Evolutionary conservation across 2,113 vertebrate genomes (phyloP), one percentile per base, ranked within the genome.

Genomic region (Perccottus glenii): DNA sequence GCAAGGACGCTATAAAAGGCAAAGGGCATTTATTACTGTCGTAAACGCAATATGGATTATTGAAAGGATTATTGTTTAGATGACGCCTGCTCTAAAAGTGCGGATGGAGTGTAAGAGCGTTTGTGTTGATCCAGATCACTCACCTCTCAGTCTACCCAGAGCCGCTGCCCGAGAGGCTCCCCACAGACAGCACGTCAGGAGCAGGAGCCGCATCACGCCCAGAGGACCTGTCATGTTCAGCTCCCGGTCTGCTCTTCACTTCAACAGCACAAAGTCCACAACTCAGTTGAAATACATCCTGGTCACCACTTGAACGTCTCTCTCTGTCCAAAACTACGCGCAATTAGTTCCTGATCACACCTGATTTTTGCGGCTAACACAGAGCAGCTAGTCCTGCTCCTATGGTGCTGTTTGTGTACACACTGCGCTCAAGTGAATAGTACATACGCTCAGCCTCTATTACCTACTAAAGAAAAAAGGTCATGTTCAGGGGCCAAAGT

Each of bases 151-250:
- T 56, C 70, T 75, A 44, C 78, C 33, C 49, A 88, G 75, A 47
- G 76, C 84, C 40, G 87, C 88, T 38, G 88, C 78, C 60, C 67
- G 5, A 32, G 77, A 80, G 52, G 19, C 61, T 43, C 53, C 75
- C 9, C 40, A 61, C 52, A 89, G 58, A 42, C 49, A 79, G 7
- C 75, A 51, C 75, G 69, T 19, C 65, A 60, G 60, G 14, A 85
- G 36, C 27, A 85, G 50, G 40, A 61, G 11, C 67, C 71, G 32
- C 71, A 78, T 66, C 64, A 15, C 64, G 6, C 19, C 46, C 42
- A 2, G 36, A 6, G 58, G 50, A 66, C 64, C 43, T 68, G 65
- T 83, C 80, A 58, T 70, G 70, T 35, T 75, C 61, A 70, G 49
- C 46, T 80, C 50, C 44, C 40, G 52, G 58, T 52, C 63, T 11